Conservation (phyloP, 2,888 invertebrate species). For the Agriopis aurantiaria region DNA sequence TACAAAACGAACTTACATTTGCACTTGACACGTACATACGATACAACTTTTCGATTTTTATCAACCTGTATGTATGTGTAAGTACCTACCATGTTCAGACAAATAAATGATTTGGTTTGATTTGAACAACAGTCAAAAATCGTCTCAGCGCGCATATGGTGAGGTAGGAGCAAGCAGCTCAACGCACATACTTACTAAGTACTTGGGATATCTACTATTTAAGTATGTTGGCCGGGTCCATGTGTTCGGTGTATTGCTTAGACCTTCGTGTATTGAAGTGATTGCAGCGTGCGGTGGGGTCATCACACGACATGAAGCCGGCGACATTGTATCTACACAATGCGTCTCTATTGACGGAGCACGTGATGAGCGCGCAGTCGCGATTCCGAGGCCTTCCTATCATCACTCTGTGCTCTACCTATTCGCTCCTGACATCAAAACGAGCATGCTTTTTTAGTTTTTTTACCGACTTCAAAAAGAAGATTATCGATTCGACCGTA, state of each 20-base stretch:
- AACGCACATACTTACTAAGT: not conserved
- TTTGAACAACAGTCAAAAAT: not conserved
- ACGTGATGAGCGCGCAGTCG: conserved; percentile 47
- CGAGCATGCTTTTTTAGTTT: conserved; percentile 1
- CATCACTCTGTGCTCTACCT: not conserved
- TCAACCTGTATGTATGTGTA: too few species aligned
- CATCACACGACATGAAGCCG: conserved; percentile 60
- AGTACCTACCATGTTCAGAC: too few species aligned
- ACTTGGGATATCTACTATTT: not conserved
- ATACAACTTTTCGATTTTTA: too few species aligned
- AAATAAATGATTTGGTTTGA: too few species aligned
- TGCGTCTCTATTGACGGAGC: conserved; percentile 64
- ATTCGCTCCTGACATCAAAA: conserved; percentile 4
- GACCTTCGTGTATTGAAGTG: conserved; percentile 48
- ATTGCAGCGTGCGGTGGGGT: conserved; percentile 69
- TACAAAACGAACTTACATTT: too few species aligned
- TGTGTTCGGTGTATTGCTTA: conserved; percentile 52
- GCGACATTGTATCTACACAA: conserved; percentile 67
- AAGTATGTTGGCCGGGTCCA: not conserved
- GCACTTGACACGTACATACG: too few species aligned
- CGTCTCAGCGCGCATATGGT: not conserved
- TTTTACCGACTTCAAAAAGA: too few species aligned
- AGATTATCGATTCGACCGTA: too few species aligned
- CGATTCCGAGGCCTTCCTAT: conserved; percentile 36
- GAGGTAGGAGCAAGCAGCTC: not conserved